These are phyloP conservation scores for Leptinotarsa haldemani DNA, from an alignment of 2,888 invertebrate genomes.

Conservation along the genomic window DNA sequence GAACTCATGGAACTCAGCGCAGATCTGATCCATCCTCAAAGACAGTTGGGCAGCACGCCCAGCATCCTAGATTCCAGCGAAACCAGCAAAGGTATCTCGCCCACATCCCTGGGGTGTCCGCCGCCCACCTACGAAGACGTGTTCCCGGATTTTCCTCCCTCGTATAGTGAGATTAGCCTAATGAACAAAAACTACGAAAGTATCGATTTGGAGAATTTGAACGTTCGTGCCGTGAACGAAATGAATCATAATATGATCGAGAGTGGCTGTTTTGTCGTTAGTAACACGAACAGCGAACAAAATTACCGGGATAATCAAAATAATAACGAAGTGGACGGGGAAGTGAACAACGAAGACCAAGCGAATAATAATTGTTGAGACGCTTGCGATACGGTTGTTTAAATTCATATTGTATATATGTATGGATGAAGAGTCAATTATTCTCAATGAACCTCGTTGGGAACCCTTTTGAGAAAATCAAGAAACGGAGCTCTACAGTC, in stretches of 20 bases:
- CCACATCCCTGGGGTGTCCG: conserved; percentile 66
- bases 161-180: conserved; percentile 63
- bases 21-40: conserved; percentile 66
- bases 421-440: background rate
- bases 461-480: background rate
- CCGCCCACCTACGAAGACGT: conserved; percentile 70
- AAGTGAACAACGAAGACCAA: conserved; percentile 22
- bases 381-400: too few relatives aligned
- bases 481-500: too few relatives aligned
- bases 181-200: conserved; percentile 47
- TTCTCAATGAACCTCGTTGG: background rate
- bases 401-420: too few relatives aligned
- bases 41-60: conserved; percentile 62
- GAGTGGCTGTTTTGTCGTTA: conserved; percentile 19
- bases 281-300: conserved; percentile 17
- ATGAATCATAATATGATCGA: conserved; percentile 18
- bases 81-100: conserved; percentile 69
- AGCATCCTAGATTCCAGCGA: conserved; percentile 68
- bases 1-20: conserved; percentile 69
- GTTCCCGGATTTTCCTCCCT: conserved; percentile 63
- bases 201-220: conserved; percentile 10
- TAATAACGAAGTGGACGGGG: conserved; percentile 17
- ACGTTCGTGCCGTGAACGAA: conserved; percentile 15
- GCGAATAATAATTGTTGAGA: conserved; percentile 26
- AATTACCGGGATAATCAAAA: conserved; percentile 17